Evolutionary conservation across 2,888 invertebrate species (phyloP), one percentile per base, ranked within the genome.

Genomic region (Tipula vernalis): DNA sequence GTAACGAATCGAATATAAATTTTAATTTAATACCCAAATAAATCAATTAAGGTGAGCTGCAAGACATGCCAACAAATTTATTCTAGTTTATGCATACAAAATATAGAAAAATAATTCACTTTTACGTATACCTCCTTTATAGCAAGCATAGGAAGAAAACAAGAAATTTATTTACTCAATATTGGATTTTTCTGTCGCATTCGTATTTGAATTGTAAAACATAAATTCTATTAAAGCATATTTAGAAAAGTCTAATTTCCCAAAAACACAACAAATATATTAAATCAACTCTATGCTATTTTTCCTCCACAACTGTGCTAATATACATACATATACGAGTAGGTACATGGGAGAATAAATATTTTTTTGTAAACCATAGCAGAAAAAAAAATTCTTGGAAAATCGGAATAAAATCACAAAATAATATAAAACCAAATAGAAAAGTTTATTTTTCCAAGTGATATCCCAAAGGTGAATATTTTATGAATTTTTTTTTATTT

Each of bases 381-480:
- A 71, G 71, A 71, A 39, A 39, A 39, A 51, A 71, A 71, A 71
- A 71, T 71, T 6, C 71, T 57, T 71, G 28, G 10, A 28, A 71
- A 71, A 71, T 71, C 71, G 71, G 28, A 71, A 71, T 71, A 28
- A 71, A 71, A 71, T 71, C 71, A 71, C 71, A 71, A 71, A 71
- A 71, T 71, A 71, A 71, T 71, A 71, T 71, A 71, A 71, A 71
- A 71, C 71, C 71, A 71, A 71, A 71, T 71, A 71, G 71, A 71
- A 71, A 71, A 71, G 71, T 71, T 71, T 71, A 71, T 71, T 71
- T 71, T 71, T 71, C 10, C 28, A 71, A 71, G 71, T 71, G 28
- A 71, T 71, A 71, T 71, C 71, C 71, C 71, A 71, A 71, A 71
- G 71, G 71, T 71, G 71, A 71, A 71, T 71, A 71, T 71, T 71